Base-by-base conservation (phyloP, 2,888 invertebrate genomes). In the Cephus pygmeus region DNA sequence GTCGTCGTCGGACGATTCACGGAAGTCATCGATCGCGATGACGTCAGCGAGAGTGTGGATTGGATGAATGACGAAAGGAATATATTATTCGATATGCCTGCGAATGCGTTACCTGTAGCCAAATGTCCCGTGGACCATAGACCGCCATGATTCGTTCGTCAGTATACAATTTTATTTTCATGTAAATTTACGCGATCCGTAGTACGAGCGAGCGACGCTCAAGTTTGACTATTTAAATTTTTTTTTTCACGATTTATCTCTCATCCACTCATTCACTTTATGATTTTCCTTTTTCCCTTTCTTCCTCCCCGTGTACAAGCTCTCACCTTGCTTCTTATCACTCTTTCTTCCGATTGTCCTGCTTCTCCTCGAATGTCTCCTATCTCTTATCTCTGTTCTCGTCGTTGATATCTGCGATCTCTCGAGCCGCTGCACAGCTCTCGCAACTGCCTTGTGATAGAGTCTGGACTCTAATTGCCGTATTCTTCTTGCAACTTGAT, bases 401-500 rank as follows among this genome's bases (percentile, higher is more conserved):
- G 23, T 23, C 56, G 56, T 56, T 9, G 71, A 31, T 31, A 31
- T 33, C 83, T 80, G 80, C 69, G 34, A 74, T 80, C 76, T 85
- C 87, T 88, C 87, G 88, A 88, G 87, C 84, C 83, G 83, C 82
- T 84, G 86, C 86, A 87, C 88, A 88, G 87, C 90, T 90, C 90
- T 88, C 87, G 82, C 83, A 79, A 86, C 82, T 87, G 88, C 88
- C 90, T 91, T 91, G 91, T 91, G 91, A 91, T 91, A 91, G 86
- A 91, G 91, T 88, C 91, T 91, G 91, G 91, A 91, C 91, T 87
- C 81, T 82, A 83, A 82, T 77, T 79, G 76, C 75, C 80, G 77
- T 81, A 81, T 83, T 76, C 76, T 81, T 80, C 78, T 79, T 76
- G 56, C 11, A 56, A 56, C 56, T 56, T 56, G 56, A 56, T 56